Evolutionary conservation across 92 coral and sea anemone species (phyloP), one percentile per base, ranked within the genome.

Genomic region (Palythoa grandis): DNA sequence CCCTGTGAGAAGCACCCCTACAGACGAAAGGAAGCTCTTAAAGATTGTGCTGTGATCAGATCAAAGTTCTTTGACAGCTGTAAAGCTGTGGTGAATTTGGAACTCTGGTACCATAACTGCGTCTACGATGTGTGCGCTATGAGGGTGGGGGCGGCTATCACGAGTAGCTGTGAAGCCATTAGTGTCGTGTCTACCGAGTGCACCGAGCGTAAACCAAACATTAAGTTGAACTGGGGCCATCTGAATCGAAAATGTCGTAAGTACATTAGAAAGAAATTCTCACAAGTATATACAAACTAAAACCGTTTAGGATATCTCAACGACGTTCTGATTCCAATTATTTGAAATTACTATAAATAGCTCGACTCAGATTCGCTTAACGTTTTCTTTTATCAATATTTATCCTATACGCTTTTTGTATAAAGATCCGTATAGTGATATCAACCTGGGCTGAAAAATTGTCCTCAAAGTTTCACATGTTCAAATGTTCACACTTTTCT

Each of bases 131-230:
- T 87, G 72, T 87, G 89, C 35, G 84, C 86, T 15, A 69, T 15
- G 86, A 52, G 39, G 50, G 58, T 24, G 1, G 65, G 37, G 0
- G 2, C 48, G 13, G 60, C 61, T 16, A 35, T 76, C 37, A 72
- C 67, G 15, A 66, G 76, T 29, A 87, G 89, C 70, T 87, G 89
- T 79, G 89, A 87, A 3, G 79, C 89, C 8, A 87, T 87, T 40
- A 79, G 53, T 25, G 79, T n/a, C 37, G 89, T 86, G 16, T 78
- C 89, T 35, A 17, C 63, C 0, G 86, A 78, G 29, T 87, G 89
- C 39, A 76, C 82, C 7, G 79, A 78, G n/a, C 47, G 50, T 22
- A 69, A 72, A 37, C 47, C 47, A 9, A 85, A 70, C 14, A 4
- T 63, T 15, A 13, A 52, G 7, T 61, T 87, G 66, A 35, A 75